phyloP scores from a whole-genome alignment of 1,140 invertebrate genomes.

The Arctopsyche grandis region DNA sequence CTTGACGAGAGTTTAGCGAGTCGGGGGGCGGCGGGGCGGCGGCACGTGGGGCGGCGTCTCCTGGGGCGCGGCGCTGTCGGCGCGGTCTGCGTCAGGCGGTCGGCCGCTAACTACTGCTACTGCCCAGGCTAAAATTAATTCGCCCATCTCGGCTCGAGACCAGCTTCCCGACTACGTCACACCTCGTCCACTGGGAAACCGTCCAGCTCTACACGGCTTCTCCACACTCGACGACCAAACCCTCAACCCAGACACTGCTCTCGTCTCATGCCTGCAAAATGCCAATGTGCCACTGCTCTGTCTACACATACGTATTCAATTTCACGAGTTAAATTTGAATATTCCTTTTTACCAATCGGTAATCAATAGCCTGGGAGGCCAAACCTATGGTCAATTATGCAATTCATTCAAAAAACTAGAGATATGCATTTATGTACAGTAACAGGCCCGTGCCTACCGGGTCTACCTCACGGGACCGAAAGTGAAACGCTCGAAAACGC shows the following conservation, averaged over 20 bases:
- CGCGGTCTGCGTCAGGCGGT: slow-evolving; percentile 46
- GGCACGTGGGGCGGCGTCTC: slow-evolving; percentile 33
- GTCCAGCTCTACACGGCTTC: slow-evolving; percentile 57
- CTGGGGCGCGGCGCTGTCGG: slow-evolving; percentile 27
- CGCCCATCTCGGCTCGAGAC: slow-evolving; percentile 7
- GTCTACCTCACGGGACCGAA: no score
- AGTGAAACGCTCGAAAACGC: no score
- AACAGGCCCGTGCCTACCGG: no score
- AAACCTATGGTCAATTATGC: no score
- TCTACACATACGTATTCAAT: no score
- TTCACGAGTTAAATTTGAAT: no score
- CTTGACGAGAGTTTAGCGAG: slow-evolving; percentile 21
- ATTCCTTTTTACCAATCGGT: no score
- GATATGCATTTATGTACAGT: no score
- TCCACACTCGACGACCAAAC: slow-evolving; percentile 59
- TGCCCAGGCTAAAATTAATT: slow-evolving; percentile 49
- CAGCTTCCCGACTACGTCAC: slow-evolving; percentile 37
- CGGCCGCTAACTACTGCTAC: slow-evolving; percentile 49
- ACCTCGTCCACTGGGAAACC: background rate
- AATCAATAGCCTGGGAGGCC: no score
- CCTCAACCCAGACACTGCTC: background rate
- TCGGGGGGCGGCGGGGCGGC: slow-evolving; percentile 58
- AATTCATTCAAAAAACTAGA: no score
- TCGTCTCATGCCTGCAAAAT: background rate
- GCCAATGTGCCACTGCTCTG: no score